Evolutionary conservation across 2,888 invertebrate genomes (phyloP).

Genomic region (Alcis repandata): DNA sequence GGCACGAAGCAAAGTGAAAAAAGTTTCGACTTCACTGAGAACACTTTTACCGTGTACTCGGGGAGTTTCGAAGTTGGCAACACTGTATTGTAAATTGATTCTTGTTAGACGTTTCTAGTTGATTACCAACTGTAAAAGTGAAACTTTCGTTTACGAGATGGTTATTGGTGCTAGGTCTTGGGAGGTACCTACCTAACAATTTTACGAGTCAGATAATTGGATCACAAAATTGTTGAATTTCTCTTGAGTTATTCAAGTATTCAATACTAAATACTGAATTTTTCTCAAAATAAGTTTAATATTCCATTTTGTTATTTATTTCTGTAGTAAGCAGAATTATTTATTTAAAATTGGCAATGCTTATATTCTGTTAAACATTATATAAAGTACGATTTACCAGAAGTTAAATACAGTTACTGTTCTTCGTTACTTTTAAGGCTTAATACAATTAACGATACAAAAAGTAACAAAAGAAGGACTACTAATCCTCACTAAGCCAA

Average conservation of each 20-base stretch:
- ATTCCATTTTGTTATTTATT: too few species aligned
- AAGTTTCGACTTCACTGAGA: slow-evolving; percentile 44
- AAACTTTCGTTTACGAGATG: slow-evolving; percentile 16
- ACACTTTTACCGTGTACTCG: slow-evolving; percentile 37
- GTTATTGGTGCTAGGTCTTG: slow-evolving; percentile 1
- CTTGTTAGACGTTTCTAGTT: slow-evolving; percentile 36
- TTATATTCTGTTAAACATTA: too few species aligned
- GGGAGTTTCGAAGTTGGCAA: slow-evolving; percentile 30
- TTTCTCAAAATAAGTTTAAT: too few species aligned
- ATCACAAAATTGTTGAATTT: too few species aligned
- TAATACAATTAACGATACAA: not conserved
- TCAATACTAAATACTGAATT: too few species aligned
- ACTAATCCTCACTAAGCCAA: slow-evolving; percentile 25
- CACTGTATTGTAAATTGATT: slow-evolving; percentile 40
- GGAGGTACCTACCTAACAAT: too few species aligned
- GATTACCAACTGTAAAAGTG: slow-evolving; percentile 28
- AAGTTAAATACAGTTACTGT: not conserved
- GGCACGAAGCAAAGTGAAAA: slow-evolving; percentile 57
- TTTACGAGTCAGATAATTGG: not conserved
- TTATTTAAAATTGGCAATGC: too few species aligned
- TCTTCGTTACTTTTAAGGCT: not conserved
- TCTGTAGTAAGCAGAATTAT: too few species aligned
- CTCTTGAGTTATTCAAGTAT: too few species aligned
- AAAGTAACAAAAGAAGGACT: slow-evolving; percentile 4
- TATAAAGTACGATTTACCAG: not conserved